phyloP scores from a whole-genome alignment of 2,797 vertebrate genomes.

The Dicrostonyx torquatus region DNA sequence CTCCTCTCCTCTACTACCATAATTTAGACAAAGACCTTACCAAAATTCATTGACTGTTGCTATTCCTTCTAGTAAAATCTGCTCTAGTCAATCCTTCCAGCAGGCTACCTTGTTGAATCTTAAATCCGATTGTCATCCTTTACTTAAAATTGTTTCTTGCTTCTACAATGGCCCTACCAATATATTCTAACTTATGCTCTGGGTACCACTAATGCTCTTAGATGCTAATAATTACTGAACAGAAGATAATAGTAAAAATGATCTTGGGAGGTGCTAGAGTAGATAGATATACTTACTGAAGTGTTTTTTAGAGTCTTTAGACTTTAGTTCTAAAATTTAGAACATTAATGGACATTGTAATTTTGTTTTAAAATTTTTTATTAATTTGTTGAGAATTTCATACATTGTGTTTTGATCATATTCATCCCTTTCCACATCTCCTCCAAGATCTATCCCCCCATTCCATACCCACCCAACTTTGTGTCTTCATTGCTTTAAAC shows the following conservation, averaged over 20 bases:
- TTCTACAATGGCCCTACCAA: not conserved
- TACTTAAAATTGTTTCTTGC: conserved; percentile 22
- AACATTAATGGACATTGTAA: not conserved
- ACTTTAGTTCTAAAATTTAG: not conserved
- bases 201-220: not conserved
- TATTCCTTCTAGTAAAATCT: not conserved
- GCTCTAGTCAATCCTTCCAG: not conserved
- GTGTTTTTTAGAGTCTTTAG: not conserved
- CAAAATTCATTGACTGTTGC: not conserved
- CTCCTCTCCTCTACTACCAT: not conserved
- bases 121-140: not conserved
- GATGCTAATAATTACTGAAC: conserved; percentile 11
- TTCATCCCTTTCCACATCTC: not conserved
- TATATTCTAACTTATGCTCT: not conserved
- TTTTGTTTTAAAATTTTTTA: not conserved
- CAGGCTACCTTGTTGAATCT: conserved; percentile 23
- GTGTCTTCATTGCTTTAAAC: not conserved
- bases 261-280: not conserved
- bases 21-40: not conserved
- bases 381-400: not conserved
- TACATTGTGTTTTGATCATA: not conserved
- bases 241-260: not conserved
- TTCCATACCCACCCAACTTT: not conserved
- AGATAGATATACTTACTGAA: conserved; percentile 12
- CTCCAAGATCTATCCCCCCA: not conserved